phyloP scores from a whole-genome alignment of 2,797 vertebrate genomes.

The Pseudochaenichthys georgianus region DNA sequence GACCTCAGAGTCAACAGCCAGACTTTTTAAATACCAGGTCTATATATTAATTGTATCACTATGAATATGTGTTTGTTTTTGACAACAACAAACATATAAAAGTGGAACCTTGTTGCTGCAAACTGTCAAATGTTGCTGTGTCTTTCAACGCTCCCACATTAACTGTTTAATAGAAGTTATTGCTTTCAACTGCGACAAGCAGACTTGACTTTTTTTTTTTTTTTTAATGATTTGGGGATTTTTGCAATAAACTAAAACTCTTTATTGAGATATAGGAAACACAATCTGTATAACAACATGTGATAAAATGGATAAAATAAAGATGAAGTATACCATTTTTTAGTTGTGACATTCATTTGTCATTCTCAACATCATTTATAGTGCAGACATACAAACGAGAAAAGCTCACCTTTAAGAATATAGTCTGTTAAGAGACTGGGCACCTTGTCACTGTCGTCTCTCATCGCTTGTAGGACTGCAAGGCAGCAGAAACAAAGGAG shows the following conservation, averaged over 20 bases:
- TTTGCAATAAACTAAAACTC: neutral
- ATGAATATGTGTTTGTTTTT: neutral
- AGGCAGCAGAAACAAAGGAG: slow-evolving; percentile 26
- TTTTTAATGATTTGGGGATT: neutral
- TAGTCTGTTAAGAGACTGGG: slow-evolving; percentile 97
- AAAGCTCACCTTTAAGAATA: slow-evolving; percentile 94
- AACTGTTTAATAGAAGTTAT: neutral
- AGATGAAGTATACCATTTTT: neutral
- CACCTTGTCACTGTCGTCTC: slow-evolving; percentile 96
- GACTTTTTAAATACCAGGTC: neutral
- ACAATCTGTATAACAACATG: neutral
- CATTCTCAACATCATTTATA: neutral
- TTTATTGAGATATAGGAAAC: neutral
- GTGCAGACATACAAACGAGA: neutral
- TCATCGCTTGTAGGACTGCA: slow-evolving; percentile 95
- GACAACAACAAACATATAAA: neutral
- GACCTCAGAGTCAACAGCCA: neutral
- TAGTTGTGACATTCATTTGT: neutral
- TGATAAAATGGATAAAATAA: slow-evolving; percentile 1
- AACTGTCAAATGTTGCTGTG: neutral
- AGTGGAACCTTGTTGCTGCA: neutral
- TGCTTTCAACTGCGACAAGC: neutral
- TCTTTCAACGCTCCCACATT: neutral
- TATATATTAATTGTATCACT: neutral
- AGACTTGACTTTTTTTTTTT: neutral